Conservation (phyloP, 2,888 invertebrate species). For the Caenorhabditis panamensis region DNA sequence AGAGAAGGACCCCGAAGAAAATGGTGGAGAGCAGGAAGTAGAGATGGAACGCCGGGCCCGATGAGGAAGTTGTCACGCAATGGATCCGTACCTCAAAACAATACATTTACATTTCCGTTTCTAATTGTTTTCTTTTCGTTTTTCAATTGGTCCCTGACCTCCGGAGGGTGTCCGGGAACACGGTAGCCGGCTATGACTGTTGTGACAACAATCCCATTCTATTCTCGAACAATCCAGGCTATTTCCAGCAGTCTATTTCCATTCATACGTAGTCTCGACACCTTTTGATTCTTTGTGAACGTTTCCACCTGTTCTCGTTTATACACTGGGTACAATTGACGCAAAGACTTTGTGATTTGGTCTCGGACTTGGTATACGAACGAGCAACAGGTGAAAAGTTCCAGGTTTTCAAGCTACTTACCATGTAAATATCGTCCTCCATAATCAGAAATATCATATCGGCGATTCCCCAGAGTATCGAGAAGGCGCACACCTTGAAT, state of each 20-base stretch:
- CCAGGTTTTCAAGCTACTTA: slow-evolving; percentile 12
- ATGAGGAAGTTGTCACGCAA: slow-evolving; percentile 71
- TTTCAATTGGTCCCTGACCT: too few relatives aligned
- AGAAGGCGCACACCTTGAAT: slow-evolving; percentile 53
- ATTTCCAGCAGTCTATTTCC: too few relatives aligned
- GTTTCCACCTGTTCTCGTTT: not conserved
- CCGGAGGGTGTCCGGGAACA: too few relatives aligned
- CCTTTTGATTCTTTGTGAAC: not conserved
- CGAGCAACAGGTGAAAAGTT: not conserved
- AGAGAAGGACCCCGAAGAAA: slow-evolving; percentile 58
- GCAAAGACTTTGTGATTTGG: not conserved
- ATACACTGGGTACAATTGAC: too few relatives aligned
- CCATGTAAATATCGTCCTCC: slow-evolving; percentile 65
- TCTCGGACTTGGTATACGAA: not conserved
- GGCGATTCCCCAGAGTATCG: slow-evolving; percentile 60
- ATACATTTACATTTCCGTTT: too few relatives aligned
- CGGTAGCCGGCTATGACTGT: not conserved
- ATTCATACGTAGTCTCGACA: not conserved
- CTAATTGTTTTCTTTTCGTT: too few relatives aligned
- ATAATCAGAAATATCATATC: slow-evolving; percentile 64
- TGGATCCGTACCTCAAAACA: slow-evolving; percentile 69
- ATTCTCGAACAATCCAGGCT: too few relatives aligned
- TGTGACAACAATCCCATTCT: not conserved
- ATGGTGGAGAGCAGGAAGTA: slow-evolving; percentile 69
- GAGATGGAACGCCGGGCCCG: slow-evolving; percentile 65